Evolutionary conservation across 1,140 invertebrate genomes (phyloP).

Genomic region (Drosophila seguyi): DNA sequence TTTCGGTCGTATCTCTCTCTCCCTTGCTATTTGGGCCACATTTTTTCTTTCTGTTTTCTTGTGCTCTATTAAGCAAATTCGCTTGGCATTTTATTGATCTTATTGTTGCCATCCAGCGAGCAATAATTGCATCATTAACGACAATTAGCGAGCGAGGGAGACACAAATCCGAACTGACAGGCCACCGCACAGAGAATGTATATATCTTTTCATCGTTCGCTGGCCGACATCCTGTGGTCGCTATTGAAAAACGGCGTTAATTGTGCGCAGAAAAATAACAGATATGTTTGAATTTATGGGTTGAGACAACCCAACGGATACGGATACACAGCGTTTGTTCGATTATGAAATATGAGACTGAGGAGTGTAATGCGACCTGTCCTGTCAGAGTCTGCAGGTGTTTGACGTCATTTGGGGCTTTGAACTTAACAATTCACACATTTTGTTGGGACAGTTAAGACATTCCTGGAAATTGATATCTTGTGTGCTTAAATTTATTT

Average conservation of each 20-base stretch:
- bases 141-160: conserved; percentile 31
- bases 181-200: conserved; percentile 35
- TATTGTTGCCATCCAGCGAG: conserved; percentile 36
- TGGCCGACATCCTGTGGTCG: conserved; percentile 26
- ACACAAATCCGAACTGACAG: conserved; percentile 49
- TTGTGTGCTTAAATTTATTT: neutral
- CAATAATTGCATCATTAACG: conserved; percentile 54
- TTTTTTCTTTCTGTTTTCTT: conserved; percentile 16
- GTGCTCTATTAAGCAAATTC: conserved; percentile 52
- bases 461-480: neutral
- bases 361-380: conserved; percentile 20
- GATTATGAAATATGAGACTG: conserved; percentile 44
- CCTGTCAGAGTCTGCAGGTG: conserved; percentile 22
- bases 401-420: conserved; percentile 14
- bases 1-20: conserved; percentile 12
- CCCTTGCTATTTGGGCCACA: conserved; percentile 22
- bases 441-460: neutral
- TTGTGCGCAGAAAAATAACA: conserved; percentile 37
- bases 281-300: conserved; percentile 19
- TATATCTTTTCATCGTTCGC: conserved; percentile 20
- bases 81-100: conserved; percentile 48
- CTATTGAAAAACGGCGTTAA: conserved; percentile 42
- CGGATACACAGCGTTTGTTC: conserved; percentile 11
- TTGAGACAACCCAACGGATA: conserved; percentile 39
- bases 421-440: neutral